A percentile compares a stretch with the other conserved stretches of the same genome.
Conservation (phyloP, 1,140 invertebrate genomes). For the Leptinotarsa texana region DNA sequence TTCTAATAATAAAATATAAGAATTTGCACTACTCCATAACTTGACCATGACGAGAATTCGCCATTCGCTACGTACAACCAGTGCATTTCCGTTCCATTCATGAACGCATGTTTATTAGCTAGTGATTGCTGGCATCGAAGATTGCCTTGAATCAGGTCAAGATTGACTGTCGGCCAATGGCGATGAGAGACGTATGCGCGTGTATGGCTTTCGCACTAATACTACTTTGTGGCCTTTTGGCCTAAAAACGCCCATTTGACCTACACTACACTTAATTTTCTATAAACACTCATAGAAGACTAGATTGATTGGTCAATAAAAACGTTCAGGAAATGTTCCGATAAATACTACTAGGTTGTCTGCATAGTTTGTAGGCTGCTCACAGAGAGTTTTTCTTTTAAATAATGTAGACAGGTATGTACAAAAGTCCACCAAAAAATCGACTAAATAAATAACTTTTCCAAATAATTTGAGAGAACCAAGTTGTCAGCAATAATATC, state of each 20-base stretch:
- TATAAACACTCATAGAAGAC: conserved; percentile 25
- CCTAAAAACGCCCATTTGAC: conserved; percentile 39
- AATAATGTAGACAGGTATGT: background rate
- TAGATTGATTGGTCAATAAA: conserved; percentile 11
- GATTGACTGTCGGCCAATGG: conserved; percentile 25
- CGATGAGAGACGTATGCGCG: conserved; percentile 4
- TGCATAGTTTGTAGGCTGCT: background rate
- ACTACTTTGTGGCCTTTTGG: conserved; percentile 35
- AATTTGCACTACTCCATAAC: too few species aligned
- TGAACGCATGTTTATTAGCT: conserved; percentile 15
- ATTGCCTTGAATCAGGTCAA: conserved; percentile 35
- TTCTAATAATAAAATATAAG: too few species aligned
- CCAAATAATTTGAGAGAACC: too few species aligned
- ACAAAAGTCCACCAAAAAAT: too few species aligned
- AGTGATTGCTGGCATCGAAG: conserved; percentile 15
- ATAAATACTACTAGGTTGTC: too few species aligned
- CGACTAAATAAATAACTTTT: too few species aligned
- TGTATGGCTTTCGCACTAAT: conserved; percentile 25
- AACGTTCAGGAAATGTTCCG: background rate
- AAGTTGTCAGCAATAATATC: too few species aligned
- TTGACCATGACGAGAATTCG: background rate
- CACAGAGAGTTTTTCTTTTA: background rate
- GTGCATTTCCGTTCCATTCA: conserved; percentile 17
- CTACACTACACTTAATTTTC: conserved; percentile 33
- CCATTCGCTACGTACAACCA: background rate